A percentile compares a stretch with the other conserved stretches of the same genome.
Evolutionary conservation across 1,140 invertebrate species (phyloP).

Genomic region (Spodoptera litura): DNA sequence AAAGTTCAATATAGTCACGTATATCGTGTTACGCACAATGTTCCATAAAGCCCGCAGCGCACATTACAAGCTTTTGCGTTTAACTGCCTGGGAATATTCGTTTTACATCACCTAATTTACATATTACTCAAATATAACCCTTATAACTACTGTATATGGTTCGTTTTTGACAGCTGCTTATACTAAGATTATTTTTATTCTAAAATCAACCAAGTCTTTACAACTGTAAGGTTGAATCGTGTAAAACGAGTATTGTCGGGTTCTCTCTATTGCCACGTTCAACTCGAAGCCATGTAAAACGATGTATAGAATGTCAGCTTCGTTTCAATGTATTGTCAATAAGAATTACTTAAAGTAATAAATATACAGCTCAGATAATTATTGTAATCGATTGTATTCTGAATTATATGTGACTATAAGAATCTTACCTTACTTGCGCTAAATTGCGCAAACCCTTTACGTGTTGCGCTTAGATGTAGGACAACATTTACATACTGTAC

Average conservation of each 20-base stretch:
- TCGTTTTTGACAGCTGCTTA: background rate
- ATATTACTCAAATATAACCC: background rate
- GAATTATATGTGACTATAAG: too few relatives aligned
- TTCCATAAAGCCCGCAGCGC: conserved; percentile 21
- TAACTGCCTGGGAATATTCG: conserved; percentile 26
- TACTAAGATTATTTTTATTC: background rate
- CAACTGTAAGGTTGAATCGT: background rate
- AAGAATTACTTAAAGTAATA: too few relatives aligned
- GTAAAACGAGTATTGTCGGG: conserved; percentile 6
- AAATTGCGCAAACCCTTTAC: too few relatives aligned
- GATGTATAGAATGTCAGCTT: background rate
- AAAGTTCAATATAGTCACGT: conserved; percentile 5
- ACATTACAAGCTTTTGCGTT: conserved; percentile 28
- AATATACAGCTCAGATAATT: too few relatives aligned
- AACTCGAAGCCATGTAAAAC: conserved; percentile 20
- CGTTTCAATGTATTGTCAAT: too few relatives aligned
- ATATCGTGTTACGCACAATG: conserved; percentile 16
- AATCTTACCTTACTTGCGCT: too few relatives aligned
- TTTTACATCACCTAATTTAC: background rate
- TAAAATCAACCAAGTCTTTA: background rate
- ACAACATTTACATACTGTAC: too few relatives aligned
- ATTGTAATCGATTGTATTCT: too few relatives aligned
- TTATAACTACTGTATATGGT: background rate
- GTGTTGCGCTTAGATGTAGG: too few relatives aligned
- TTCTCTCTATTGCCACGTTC: background rate